Conservation (phyloP, 1,140 invertebrate species). For the Cheumatopsyche charites region DNA sequence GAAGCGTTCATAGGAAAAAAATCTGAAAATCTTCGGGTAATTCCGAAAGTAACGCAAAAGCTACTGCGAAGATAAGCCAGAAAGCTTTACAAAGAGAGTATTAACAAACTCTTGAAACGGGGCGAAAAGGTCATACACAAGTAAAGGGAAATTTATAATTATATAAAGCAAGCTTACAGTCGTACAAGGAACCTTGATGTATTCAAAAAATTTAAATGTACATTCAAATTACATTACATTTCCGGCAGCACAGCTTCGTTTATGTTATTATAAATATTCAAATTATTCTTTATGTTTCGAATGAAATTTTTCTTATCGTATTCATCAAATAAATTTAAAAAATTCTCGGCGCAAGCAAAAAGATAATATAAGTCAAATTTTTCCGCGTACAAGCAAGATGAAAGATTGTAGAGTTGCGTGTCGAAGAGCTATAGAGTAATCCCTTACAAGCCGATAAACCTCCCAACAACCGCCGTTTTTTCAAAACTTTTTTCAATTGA, state of each 20-base stretch:
- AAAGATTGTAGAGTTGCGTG: conserved; percentile 25
- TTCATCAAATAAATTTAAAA: neutral
- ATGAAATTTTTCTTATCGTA: neutral
- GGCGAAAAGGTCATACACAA: conserved; percentile 10
- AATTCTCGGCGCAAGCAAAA: neutral
- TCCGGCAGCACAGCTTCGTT: no score
- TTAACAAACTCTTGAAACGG: conserved; percentile 15
- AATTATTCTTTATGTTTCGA: neutral
- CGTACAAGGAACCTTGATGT: no score
- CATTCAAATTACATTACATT: no score
- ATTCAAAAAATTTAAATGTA: no score
- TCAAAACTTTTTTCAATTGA: conserved; percentile 22
- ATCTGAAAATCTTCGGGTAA: neutral
- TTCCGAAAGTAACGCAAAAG: conserved; percentile 6
- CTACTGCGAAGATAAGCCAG: conserved; percentile 10
- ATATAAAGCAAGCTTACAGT: neutral
- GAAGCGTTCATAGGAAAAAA: neutral
- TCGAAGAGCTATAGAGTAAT: conserved; percentile 17
- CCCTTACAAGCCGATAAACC: conserved; percentile 10
- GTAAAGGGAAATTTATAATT: conserved; percentile 12
- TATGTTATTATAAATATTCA: neutral
- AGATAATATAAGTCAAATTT: no score
- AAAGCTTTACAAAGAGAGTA: conserved; percentile 15
- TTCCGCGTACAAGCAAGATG: neutral
- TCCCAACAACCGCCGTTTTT: conserved; percentile 12